Conservation (phyloP, 2,113 vertebrate genomes). For the Uropsilus gracilis region DNA sequence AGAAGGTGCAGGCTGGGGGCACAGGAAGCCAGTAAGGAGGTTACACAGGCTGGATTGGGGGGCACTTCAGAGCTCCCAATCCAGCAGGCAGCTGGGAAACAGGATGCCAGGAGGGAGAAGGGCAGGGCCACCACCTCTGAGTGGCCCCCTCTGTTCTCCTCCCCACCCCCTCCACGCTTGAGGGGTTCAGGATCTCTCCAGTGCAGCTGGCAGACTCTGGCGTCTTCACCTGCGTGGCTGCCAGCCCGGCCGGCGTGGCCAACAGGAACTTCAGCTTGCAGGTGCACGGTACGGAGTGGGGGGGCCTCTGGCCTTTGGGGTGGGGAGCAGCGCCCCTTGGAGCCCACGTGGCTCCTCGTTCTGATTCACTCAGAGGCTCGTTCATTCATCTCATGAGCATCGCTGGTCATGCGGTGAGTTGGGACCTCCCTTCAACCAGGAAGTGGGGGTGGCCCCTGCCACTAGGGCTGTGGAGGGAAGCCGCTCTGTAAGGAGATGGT, state of each 20-base stretch:
- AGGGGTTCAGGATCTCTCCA: slow-evolving; percentile 88
- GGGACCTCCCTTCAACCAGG: neutral
- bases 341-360: rapidly evolving
- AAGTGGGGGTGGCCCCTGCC: too few relatives aligned
- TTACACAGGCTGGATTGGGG: neutral
- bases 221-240: slow-evolving; percentile 91
- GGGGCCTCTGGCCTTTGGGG: neutral
- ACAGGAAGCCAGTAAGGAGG: neutral
- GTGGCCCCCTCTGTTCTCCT: rapidly evolving
- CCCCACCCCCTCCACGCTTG: rapidly evolving
- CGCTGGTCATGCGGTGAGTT: neutral
- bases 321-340: neutral
- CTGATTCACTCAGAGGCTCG: rapidly evolving
- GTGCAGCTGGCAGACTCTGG: slow-evolving; percentile 91
- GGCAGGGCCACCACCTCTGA: neutral
- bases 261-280: slow-evolving; percentile 91
- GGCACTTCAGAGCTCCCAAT: too few relatives aligned
- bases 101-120: too few relatives aligned
- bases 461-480: neutral
- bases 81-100: neutral
- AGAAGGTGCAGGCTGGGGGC: neutral
- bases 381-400: too few relatives aligned
- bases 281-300: slow-evolving; percentile 87
- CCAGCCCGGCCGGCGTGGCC: slow-evolving; percentile 90
- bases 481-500: neutral